Evolutionary conservation across 2,888 invertebrate genomes (phyloP).

Genomic region (Perithous albicinctus): DNA sequence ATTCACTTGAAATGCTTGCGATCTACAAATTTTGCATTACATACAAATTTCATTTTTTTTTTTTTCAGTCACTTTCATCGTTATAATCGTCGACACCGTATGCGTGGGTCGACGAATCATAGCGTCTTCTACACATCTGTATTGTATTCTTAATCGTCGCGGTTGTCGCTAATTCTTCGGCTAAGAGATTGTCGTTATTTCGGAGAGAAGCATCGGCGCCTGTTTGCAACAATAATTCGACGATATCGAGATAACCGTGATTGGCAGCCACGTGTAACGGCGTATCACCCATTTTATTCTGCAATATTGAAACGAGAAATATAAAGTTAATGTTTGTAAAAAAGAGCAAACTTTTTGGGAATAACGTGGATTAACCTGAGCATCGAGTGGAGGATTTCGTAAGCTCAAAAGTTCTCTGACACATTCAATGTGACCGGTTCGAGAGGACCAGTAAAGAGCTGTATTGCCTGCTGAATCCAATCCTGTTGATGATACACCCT

Average conservation of each 20-base stretch:
- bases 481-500: constrained; percentile 88
- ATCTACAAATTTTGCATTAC: constrained; percentile 1
- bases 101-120: constrained; percentile 71
- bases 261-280: constrained; percentile 88
- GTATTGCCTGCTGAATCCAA: constrained; percentile 88
- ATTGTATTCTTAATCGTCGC: constrained; percentile 81
- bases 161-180: constrained; percentile 86
- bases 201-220: constrained; percentile 85
- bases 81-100: constrained; percentile 83
- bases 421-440: constrained; percentile 87
- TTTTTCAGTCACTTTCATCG: constrained; percentile 83
- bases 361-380: constrained; percentile 76
- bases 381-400: constrained; percentile 81
- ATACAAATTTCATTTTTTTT: too few relatives aligned
- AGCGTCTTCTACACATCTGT: constrained; percentile 77
- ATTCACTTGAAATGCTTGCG: not conserved
- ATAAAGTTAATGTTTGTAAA: not conserved
- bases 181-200: constrained; percentile 86
- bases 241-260: constrained; percentile 87
- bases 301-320: constrained; percentile 53
- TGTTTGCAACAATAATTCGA: constrained; percentile 86
- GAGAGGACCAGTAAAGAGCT: constrained; percentile 89
- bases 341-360: not conserved
- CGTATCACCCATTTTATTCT: constrained; percentile 89
- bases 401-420: constrained; percentile 85